Percentiles rank a stretch among this genome's conserved stretches.
Evolutionary conservation across 2,797 vertebrate genomes (phyloP).

Genomic region (Lerista edwardsae): DNA sequence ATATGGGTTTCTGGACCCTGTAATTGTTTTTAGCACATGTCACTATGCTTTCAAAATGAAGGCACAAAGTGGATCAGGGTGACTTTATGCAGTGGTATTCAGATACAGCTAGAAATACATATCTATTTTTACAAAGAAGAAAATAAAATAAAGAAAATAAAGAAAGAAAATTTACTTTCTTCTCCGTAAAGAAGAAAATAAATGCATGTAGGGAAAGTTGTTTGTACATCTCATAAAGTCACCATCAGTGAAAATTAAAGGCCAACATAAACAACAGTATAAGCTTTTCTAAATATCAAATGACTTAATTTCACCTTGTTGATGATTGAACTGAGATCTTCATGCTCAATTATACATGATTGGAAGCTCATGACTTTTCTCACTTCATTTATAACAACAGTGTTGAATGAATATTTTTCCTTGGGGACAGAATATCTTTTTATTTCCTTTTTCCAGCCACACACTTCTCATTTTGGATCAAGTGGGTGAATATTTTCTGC

Average conservation of each 20-base stretch:
- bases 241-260: conserved; percentile 41
- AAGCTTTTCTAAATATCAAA: conserved; percentile 58
- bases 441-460: background rate
- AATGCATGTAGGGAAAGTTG: background rate
- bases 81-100: background rate
- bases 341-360: conserved; percentile 56
- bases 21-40: background rate
- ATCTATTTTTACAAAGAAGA: background rate
- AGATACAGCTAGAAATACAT: background rate
- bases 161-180: no score
- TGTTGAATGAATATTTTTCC: background rate
- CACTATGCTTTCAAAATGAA: background rate
- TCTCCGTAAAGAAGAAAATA: background rate
- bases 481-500: background rate
- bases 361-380: conserved; percentile 26
- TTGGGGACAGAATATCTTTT: background rate
- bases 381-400: conserved; percentile 39
- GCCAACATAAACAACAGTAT: conserved; percentile 43
- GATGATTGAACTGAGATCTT: conserved; percentile 59
- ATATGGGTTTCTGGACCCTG: background rate
- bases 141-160: no score
- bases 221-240: conserved; percentile 37
- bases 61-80: background rate
- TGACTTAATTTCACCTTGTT: conserved; percentile 54
- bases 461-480: background rate